phyloP scores from a whole-genome alignment of 2,888 invertebrate genomes.

The Agonum fuliginosum region DNA sequence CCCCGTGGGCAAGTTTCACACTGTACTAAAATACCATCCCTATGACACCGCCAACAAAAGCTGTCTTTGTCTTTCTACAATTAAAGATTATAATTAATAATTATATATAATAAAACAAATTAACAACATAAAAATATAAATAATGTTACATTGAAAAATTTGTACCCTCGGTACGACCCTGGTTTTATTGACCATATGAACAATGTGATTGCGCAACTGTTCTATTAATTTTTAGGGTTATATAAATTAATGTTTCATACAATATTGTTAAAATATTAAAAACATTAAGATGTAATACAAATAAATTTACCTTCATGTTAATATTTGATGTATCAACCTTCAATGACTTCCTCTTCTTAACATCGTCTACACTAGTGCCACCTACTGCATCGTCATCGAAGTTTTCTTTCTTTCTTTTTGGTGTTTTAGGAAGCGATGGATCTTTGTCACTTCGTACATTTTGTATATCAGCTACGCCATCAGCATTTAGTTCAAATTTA shows the following conservation, averaged over 20 bases:
- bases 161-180: constrained; percentile 23
- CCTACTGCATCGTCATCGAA: constrained; percentile 61
- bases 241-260: background rate
- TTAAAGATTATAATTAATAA: background rate
- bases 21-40: constrained; percentile 77
- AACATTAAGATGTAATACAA: background rate
- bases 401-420: constrained; percentile 67
- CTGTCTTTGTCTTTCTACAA: constrained; percentile 78
- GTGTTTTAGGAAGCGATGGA: constrained; percentile 63
- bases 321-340: constrained; percentile 62
- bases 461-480: constrained; percentile 65
- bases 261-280: constrained; percentile 1
- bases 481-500: constrained; percentile 67
- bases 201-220: background rate
- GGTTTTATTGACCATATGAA: constrained; percentile 17
- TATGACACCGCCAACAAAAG: constrained; percentile 95
- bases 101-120: too few relatives aligned
- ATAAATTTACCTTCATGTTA: constrained; percentile 62
- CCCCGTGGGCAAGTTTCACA: constrained; percentile 91
- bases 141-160: constrained; percentile 54
- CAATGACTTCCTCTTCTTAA: constrained; percentile 62
- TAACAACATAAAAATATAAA: background rate
- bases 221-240: background rate
- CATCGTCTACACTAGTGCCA: constrained; percentile 63
- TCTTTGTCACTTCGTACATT: constrained; percentile 66